Base-by-base conservation (phyloP, 2,797 vertebrate genomes). In the Pyrocephalus nanus region DNA sequence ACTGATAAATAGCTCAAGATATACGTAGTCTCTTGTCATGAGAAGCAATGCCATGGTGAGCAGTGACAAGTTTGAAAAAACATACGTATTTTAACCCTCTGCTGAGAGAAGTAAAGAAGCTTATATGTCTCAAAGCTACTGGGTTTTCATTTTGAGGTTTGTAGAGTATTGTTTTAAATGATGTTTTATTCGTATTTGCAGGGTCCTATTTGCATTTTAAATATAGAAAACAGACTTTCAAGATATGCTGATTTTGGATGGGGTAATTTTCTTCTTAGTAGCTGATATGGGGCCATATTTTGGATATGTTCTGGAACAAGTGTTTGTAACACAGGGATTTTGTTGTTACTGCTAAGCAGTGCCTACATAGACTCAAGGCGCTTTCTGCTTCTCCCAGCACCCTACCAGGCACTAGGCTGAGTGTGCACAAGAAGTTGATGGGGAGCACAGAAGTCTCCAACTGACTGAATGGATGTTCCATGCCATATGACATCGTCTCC, bases 261-360 rank as follows among this genome's bases (percentile, higher is more conserved):
- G 5, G 4, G 11, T 10, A 21, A 27, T 30, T 58, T 50, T 40
- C 16, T 54, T 80, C 18, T 15, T 3, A 34, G 43, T 10, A 48
- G 32, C 20, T 55, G 21, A 7, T 38, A 26, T 1, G 3, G 7
- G 6, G 3, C 10, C 8, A 0, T 11, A 15, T 18, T 86, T 69
- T 30, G 3, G 45, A 11, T 47, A 27, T 8, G 2, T 51, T 53
- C 30, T 70, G 57, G 9, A 70, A 47, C 65, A 13, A 43, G 2
- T 12, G 9, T 9, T 43, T 27, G 6, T 66, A 38, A 32, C 2
- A 14, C 3, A 47, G 42, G 38, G 9, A n/a, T 48, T 9, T 26
- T 75, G 8, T 43, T 76, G 20, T 57, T 58, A 19, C 65, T 40
- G 17, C 14, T 65, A 30, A 58, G 21, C 36, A 45, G 38, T 2